Conservation (phyloP, 2,888 invertebrate genomes). For the Chouioia cunea region DNA sequence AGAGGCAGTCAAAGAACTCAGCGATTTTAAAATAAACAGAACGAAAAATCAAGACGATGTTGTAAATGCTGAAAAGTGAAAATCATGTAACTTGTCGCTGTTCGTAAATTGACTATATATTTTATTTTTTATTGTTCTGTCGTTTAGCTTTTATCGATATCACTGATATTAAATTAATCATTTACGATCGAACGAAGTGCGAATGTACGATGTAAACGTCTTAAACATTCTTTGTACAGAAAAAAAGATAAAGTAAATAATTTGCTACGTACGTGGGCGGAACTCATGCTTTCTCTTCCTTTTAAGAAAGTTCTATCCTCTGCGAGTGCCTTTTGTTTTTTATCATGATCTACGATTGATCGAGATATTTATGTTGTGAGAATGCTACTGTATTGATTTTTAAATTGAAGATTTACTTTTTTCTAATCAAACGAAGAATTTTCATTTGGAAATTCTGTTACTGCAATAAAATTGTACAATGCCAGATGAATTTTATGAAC, state of each 20-base stretch:
- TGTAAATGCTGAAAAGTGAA: slow-evolving; percentile 41
- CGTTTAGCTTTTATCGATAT: slow-evolving; percentile 51
- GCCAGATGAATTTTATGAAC: slow-evolving; percentile 40
- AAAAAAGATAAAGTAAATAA: slow-evolving; percentile 46
- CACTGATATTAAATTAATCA: slow-evolving; percentile 48
- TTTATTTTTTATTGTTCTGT: slow-evolving; percentile 54
- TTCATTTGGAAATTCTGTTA: slow-evolving; percentile 34
- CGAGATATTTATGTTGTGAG: slow-evolving; percentile 41
- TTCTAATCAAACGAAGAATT: slow-evolving; percentile 25
- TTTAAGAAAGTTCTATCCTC: slow-evolving; percentile 45
- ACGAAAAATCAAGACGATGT: slow-evolving; percentile 33
- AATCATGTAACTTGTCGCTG: slow-evolving; percentile 46
- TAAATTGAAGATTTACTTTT: slow-evolving; percentile 23
- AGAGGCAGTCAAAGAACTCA: slow-evolving; percentile 39
- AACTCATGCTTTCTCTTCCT: slow-evolving; percentile 44
- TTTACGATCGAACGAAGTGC: slow-evolving; percentile 45
- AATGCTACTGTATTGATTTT: slow-evolving; percentile 36
- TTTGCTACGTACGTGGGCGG: slow-evolving; percentile 46
- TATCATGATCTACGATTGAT: slow-evolving; percentile 31
- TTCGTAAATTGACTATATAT: slow-evolving; percentile 52
- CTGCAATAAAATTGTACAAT: slow-evolving; percentile 45
- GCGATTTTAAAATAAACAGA: slow-evolving; percentile 39
- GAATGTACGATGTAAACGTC: slow-evolving; percentile 48
- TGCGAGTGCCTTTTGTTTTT: slow-evolving; percentile 49
- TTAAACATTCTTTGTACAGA: slow-evolving; percentile 54